Conservation (phyloP, 2,113 vertebrate species). For the Irena cyanogastra region DNA sequence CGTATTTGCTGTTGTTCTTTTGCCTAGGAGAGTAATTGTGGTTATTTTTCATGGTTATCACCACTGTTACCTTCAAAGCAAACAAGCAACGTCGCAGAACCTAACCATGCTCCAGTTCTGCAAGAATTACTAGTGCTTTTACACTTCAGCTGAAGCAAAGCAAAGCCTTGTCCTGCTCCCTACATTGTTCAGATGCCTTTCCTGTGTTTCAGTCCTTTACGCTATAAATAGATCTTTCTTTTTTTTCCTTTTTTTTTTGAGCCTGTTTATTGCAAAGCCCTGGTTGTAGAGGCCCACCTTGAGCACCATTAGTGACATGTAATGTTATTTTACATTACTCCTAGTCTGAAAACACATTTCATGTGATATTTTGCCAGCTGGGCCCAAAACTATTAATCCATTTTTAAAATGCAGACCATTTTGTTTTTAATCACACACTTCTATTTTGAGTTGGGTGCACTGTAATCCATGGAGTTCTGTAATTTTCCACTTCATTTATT, state of each 20-base stretch:
- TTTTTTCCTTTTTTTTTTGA: neutral
- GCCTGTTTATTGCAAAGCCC: neutral
- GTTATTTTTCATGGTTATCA: neutral
- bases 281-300: neutral
- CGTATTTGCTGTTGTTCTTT: neutral
- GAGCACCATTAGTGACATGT: neutral
- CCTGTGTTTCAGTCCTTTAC: neutral
- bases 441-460: constrained; percentile 54
- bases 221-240: neutral
- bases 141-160: neutral
- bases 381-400: constrained; percentile 25
- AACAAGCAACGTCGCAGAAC: neutral
- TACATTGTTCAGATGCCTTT: neutral
- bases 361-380: neutral
- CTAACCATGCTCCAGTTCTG: neutral
- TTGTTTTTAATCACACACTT: constrained; percentile 56
- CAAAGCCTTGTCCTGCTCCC: neutral
- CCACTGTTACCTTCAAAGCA: neutral
- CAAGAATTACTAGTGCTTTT: neutral
- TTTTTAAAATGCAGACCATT: constrained; percentile 22
- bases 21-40: neutral
- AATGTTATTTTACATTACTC: neutral
- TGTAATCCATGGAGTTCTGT: constrained; percentile 56
- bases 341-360: neutral
- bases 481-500: constrained; percentile 60